A percentile compares a stretch with the other conserved stretches of the same genome.
phyloP scores from a whole-genome alignment of 2,797 vertebrate species.

The Luscinia megarhynchos region DNA sequence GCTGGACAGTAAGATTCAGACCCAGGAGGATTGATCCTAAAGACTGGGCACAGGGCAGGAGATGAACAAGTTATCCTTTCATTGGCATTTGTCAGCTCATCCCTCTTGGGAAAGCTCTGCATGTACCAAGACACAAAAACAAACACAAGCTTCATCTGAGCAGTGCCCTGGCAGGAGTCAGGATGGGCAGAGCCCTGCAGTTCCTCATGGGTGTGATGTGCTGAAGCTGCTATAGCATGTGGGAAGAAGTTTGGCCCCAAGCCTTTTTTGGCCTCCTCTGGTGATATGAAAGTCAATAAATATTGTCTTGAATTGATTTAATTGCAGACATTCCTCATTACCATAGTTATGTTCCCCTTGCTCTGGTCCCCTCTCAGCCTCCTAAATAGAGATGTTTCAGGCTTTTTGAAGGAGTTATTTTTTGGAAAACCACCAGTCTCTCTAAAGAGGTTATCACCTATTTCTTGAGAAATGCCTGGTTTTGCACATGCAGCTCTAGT shows the following conservation, averaged over 20 bases:
- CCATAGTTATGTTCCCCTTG: neutral
- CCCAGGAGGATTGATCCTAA: neutral
- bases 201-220: fast-evolving
- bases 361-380: neutral
- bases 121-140: neutral
- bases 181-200: neutral
- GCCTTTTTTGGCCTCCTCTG: neutral
- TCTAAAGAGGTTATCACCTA: neutral
- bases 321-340: neutral
- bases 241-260: neutral
- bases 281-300: neutral
- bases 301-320: neutral
- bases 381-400: neutral
- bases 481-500: neutral
- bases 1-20: neutral
- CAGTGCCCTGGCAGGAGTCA: neutral
- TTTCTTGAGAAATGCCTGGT: neutral
- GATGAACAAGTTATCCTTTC: neutral
- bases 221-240: neutral
- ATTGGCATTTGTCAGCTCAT: fast-evolving
- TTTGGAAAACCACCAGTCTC: neutral
- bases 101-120: neutral
- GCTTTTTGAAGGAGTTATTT: neutral
- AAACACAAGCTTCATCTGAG: neutral
- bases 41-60: neutral